Evolutionary conservation across 1,140 invertebrate species (phyloP), one percentile per base, ranked within the genome.

Genomic region (Camponotus pennsylvanicus): DNA sequence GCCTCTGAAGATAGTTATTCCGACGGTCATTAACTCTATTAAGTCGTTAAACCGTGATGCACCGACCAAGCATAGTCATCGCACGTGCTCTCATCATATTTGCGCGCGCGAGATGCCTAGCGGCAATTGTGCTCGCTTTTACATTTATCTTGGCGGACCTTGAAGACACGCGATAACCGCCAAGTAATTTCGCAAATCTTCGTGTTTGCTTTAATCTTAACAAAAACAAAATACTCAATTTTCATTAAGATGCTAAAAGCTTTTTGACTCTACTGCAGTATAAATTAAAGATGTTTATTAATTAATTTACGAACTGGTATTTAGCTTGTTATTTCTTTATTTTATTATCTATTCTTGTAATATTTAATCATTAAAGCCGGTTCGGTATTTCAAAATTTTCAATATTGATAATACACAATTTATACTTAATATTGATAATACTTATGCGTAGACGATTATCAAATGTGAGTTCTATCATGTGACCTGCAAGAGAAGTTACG

Each of bases 1-100:
- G 57, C 42, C 76, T 86, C 40, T 78, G 80, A 86, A 37, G 40
- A 80, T 80, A 45, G 63, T 86, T 42, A 52, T 80, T 86, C 64
- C 37, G 37, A n/a, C 64, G 76, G 76, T 86, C 84, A 86, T 86
- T 86, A 86, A 69, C 84, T 86, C 52, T 80, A 86, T 86, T 86
- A 86, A 86, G 84, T 86, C 84, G 52, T 86, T 86, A 79, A 59
- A 61, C 76, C 75, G 27, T 13, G 64, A 69, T 86, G 49, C 61
- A 80, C 18, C 75, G 42, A 45, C 18, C 37, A 27, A 21, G 59
- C 63, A 59, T 78, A 79, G 64, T 66, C 76, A 40, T 63, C 75
- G 77, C 84, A 80, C 84, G 76, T 86, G 84, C 34, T 67, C 70
- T 67, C 63, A 9, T 59, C 55, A 52, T 40, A 18, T 18, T n/a